Conservation (phyloP, 2,113 vertebrate species). For the Gasterosteus nipponicus region DNA sequence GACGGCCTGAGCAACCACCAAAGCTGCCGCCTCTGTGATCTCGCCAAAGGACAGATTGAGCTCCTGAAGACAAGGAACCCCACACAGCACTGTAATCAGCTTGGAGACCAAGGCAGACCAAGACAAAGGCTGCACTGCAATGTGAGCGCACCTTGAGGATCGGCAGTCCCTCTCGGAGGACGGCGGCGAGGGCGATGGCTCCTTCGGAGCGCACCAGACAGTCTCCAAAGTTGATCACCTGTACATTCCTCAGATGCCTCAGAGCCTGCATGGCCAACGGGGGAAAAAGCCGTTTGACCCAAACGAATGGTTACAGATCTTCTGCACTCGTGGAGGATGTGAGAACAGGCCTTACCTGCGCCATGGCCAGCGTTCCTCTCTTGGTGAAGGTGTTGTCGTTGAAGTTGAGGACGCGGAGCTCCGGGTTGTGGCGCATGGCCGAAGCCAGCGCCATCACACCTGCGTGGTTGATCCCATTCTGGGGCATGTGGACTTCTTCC, state of each 20-base stretch:
- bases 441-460: conserved; percentile 91
- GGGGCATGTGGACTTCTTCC: conserved; percentile 96
- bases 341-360: conserved; percentile 79
- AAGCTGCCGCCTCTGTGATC: conserved; percentile 89
- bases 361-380: conserved; percentile 93
- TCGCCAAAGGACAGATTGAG: conserved; percentile 96
- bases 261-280: conserved; percentile 81
- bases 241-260: conserved; percentile 87
- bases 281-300: background rate
- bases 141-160: conserved; percentile 84
- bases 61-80: conserved; percentile 78
- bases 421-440: conserved; percentile 88
- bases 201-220: conserved; percentile 95
- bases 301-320: background rate
- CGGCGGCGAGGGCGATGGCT: conserved; percentile 89
- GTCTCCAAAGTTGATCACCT: conserved; percentile 96
- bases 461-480: conserved; percentile 94
- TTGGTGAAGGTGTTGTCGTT: conserved; percentile 99
- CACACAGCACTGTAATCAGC: background rate
- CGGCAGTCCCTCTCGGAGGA: conserved; percentile 89
- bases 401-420: conserved; percentile 91
- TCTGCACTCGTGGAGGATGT: background rate
- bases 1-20: conserved; percentile 86
- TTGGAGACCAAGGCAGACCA: background rate
- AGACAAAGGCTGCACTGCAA: background rate